Percentiles rank a stretch among this genome's conserved stretches.
Conservation (phyloP, 2,797 vertebrate genomes). For the Sebastes variabilis region DNA sequence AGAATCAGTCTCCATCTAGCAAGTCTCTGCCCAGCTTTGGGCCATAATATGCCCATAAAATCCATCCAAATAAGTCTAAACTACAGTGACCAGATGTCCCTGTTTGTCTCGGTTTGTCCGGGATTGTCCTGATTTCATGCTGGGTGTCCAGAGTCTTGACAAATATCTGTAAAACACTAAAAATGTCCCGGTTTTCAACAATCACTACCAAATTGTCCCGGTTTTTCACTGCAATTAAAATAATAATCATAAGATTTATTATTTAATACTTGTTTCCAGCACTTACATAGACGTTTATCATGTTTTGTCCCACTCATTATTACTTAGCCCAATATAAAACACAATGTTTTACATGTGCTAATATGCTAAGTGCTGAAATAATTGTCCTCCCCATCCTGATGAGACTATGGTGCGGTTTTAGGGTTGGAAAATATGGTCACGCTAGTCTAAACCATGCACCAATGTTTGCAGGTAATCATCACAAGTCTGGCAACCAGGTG, state of each 20-base stretch:
- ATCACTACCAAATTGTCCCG: not conserved
- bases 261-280: no score
- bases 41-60: not conserved
- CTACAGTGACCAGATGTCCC: not conserved
- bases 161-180: no score
- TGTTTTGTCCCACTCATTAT: not conserved
- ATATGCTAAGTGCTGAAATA: no score
- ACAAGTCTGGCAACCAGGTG: not conserved
- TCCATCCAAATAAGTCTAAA: conserved; percentile 2
- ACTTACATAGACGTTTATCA: not conserved
- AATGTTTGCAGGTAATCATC: not conserved
- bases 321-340: not conserved
- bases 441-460: not conserved
- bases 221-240: no score
- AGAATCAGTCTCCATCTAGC: not conserved
- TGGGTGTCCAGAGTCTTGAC: no score
- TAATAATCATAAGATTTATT: no score
- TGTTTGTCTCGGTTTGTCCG: no score
- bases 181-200: no score
- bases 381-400: no score
- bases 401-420: no score
- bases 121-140: no score
- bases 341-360: not conserved
- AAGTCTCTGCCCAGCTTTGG: not conserved
- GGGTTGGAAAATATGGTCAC: not conserved